Evolutionary conservation across 2,797 vertebrate species (phyloP).

Genomic region (Petrocephalus sullivani): DNA sequence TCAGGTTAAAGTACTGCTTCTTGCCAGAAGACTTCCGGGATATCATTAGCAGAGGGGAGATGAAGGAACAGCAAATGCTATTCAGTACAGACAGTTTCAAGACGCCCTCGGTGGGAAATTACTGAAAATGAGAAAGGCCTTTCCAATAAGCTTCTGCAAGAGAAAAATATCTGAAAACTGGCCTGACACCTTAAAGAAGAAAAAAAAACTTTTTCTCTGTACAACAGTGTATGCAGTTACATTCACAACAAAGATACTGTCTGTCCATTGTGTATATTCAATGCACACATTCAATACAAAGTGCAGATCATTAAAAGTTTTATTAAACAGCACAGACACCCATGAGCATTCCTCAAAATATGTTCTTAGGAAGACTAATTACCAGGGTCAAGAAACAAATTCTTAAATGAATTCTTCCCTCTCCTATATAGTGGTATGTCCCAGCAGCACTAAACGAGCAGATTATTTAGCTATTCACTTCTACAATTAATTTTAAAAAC

Average conservation of each 20-base stretch:
- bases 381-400: conserved; percentile 71
- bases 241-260: conserved; percentile 33
- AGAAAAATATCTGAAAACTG: conserved; percentile 21
- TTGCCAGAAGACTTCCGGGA: conserved; percentile 53
- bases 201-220: not conserved
- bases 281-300: not conserved
- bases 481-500: not conserved
- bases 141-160: conserved; percentile 46
- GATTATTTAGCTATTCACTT: not conserved
- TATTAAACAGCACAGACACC: conserved; percentile 9
- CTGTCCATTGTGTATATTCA: not conserved
- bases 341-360: conserved; percentile 44
- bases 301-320: not conserved
- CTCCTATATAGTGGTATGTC: conserved; percentile 57
- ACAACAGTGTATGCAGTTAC: conserved; percentile 39
- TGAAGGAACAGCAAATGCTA: conserved; percentile 76
- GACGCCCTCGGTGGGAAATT: conserved; percentile 71
- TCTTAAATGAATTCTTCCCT: conserved; percentile 68
- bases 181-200: conserved; percentile 20
- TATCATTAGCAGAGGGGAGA: conserved; percentile 53
- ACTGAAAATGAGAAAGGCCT: conserved; percentile 64
- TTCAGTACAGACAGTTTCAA: conserved; percentile 78
- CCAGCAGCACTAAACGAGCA: not conserved
- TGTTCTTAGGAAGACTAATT: conserved; percentile 60
- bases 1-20: not conserved